Base-by-base conservation (phyloP, 2,113 vertebrate species). In the Fregata magnificens region DNA sequence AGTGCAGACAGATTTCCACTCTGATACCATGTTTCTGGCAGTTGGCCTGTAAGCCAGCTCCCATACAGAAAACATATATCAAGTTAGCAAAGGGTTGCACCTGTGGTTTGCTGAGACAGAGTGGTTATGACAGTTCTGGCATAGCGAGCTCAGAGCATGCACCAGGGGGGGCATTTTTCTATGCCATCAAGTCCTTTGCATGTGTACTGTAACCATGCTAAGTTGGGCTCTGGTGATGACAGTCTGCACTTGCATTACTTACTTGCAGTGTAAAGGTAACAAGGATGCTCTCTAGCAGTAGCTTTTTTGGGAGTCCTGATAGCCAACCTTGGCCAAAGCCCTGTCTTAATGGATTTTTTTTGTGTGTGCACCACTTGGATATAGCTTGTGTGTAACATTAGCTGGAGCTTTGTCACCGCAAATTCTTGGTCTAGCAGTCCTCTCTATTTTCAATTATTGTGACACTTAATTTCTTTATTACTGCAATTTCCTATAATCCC, bases 401-500 rank as follows among this genome's bases (percentile, higher is more conserved):
- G 16, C 53, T 56, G 70, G 12, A 90, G 28, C 74, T 81, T 44
- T 69, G 24, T 71, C 47, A 13, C 80, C 82, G 55, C 28, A 20
- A 44, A 24, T 32, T 61, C 50, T 71, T 40, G 38, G 2, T 74
- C 56, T 38, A 38, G 31, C 45, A 45, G 32, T 21, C 40, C 49
- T 38, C 45, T 80, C 56, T 58, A 29, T 73, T 88, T 93, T 47
- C 28, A 49, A 10, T 88, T 50, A 38, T 3, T 59, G 9, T 67
- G 34, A 58, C 52, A 59, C 20, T 31, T 32, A 2, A 76, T 99
- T 99, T 74, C 86, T 47, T 28, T 26, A 8, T 98, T 98, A 3
- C 97, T 99, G 69, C 98, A 98, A n/a, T 98, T 77, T 81, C 50
- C 50, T 61, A 0, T 32, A 10, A 82, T 40, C 32, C 42, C 38